A percentile compares a stretch with the other conserved stretches of the same genome.
Conservation (phyloP, 2,888 invertebrate genomes). For the Sinhomidia bicolor region DNA sequence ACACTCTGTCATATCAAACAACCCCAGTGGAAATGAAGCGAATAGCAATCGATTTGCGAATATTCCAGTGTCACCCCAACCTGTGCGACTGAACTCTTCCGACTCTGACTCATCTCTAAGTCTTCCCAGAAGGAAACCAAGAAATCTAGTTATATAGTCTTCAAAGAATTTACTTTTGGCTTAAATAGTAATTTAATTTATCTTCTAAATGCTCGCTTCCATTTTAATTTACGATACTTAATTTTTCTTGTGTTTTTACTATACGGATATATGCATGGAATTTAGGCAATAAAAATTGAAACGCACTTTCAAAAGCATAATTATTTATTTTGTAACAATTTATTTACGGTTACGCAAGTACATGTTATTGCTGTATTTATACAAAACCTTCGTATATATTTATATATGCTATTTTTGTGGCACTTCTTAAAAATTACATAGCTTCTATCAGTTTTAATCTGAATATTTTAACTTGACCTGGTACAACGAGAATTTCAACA, state of each 20-base stretch:
- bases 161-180: too few relatives aligned
- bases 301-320: too few relatives aligned
- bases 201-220: too few relatives aligned
- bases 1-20: slow-evolving; percentile 29
- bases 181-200: too few relatives aligned
- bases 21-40: not conserved
- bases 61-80: slow-evolving; percentile 49
- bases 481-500: not conserved
- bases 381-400: not conserved
- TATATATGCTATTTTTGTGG: not conserved
- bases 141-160: slow-evolving; percentile 64
- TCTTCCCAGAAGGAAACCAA: slow-evolving; percentile 10
- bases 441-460: not conserved
- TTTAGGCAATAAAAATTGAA: too few relatives aligned
- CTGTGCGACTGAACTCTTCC: slow-evolving; percentile 51
- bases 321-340: too few relatives aligned
- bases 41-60: slow-evolving; percentile 1
- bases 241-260: too few relatives aligned
- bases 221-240: too few relatives aligned
- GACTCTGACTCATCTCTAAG: slow-evolving; percentile 63
- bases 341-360: not conserved
- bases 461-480: not conserved
- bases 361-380: not conserved
- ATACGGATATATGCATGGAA: too few relatives aligned
- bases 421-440: slow-evolving; percentile 47